Evolutionary conservation across 2,797 vertebrate species (phyloP).

Genomic region (Characodon lateralis): DNA sequence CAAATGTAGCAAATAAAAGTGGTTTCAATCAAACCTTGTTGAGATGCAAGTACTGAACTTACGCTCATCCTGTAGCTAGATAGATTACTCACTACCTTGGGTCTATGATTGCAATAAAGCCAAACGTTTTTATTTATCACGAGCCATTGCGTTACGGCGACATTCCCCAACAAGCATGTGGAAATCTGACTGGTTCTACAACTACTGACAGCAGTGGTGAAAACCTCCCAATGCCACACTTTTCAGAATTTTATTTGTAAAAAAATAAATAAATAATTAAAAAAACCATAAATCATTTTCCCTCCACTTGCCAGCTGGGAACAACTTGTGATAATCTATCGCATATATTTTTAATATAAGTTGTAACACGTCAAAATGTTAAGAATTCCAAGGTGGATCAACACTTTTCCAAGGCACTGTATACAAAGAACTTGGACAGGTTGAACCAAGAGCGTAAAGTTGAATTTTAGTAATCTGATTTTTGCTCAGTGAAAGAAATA

Average conservation of each 20-base stretch:
- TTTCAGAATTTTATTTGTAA: too few relatives aligned
- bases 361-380: neutral
- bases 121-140: too few relatives aligned
- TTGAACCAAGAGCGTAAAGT: conserved; percentile 29
- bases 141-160: too few relatives aligned
- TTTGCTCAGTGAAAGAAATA: conserved; percentile 27
- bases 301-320: too few relatives aligned
- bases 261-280: too few relatives aligned
- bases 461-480: conserved; percentile 14
- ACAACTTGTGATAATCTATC: too few relatives aligned
- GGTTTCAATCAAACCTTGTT: neutral
- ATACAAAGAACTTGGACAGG: neutral
- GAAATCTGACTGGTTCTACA: too few relatives aligned
- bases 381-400: neutral
- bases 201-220: neutral
- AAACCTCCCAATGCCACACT: neutral
- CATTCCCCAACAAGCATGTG: too few relatives aligned
- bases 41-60: neutral
- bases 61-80: neutral
- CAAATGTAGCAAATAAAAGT: neutral
- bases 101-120: neutral
- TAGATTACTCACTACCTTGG: neutral
- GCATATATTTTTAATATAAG: too few relatives aligned
- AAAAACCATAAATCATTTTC: too few relatives aligned
- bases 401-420: neutral